These are phyloP conservation scores for Rhagium mordax DNA, from an alignment of 2,888 invertebrate genomes.

Conservation along the genomic window DNA sequence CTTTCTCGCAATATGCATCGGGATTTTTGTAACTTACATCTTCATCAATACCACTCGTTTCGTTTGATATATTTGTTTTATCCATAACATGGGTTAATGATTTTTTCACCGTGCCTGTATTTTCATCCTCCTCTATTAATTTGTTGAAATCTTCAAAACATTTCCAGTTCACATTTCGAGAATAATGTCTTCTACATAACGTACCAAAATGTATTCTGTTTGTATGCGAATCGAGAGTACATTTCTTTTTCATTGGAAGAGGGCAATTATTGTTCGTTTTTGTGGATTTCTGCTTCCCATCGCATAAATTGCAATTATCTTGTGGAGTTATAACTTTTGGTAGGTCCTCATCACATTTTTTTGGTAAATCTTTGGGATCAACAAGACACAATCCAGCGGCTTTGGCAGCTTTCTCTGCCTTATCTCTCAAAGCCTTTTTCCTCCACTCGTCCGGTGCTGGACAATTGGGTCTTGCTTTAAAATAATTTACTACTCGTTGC, in stretches of 20 bases:
- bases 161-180: slow-evolving; percentile 38
- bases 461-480: slow-evolving; percentile 63
- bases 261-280: neutral
- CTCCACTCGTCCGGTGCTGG: slow-evolving; percentile 63
- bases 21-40: neutral
- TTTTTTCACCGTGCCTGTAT: slow-evolving; percentile 31
- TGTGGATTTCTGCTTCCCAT: neutral
- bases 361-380: slow-evolving; percentile 54
- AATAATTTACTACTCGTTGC: slow-evolving; percentile 61
- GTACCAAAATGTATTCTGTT: slow-evolving; percentile 11
- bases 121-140: slow-evolving; percentile 48
- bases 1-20: neutral
- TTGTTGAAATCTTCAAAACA: slow-evolving; percentile 50
- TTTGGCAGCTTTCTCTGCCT: slow-evolving; percentile 62
- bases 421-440: slow-evolving; percentile 55
- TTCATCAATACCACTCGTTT: neutral
- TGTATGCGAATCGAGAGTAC: neutral
- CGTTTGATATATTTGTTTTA: neutral
- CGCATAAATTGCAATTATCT: neutral
- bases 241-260: neutral
- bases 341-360: slow-evolving; percentile 30
- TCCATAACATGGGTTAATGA: slow-evolving; percentile 9
- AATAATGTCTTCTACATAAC: slow-evolving; percentile 36
- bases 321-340: slow-evolving; percentile 48
- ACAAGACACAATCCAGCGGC: slow-evolving; percentile 61